Evolutionary conservation across 2,888 invertebrate genomes (phyloP), one percentile per base, ranked within the genome.

Genomic region (Anorthoa munda): DNA sequence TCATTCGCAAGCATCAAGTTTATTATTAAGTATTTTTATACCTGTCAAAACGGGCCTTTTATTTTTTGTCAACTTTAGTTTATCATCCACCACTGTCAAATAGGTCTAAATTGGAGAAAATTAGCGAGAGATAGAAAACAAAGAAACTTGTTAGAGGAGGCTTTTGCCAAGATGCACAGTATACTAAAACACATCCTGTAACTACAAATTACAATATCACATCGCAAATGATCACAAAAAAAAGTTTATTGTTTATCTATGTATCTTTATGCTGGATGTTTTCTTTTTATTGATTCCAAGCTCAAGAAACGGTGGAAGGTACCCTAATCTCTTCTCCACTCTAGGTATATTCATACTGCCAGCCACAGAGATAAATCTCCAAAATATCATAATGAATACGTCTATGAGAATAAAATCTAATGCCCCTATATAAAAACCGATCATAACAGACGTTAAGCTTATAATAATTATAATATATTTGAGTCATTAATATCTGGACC

Each of bases 401-500:
- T 65, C 23, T n/a, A 61, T 58, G 17, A 58, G 61, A 72, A 72
- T 59, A 55, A 75, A 56, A 69, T 56, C 17, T 59, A 71, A 79
- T 48, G 59, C 21, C 17, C 23, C 7, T 55, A 58, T 48, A 72
- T 58, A 72, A 85, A 74, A 75, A 70, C 65, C 31, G 67, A 82
- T 71, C 65, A 72, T 72, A 75, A 74, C 81, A 75, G 72, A 70
- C 69, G 21, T 58, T 60, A 65, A 67, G 77, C 71, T 77, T 64
- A 55, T 66, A 72, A 69, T 83, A 73, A 81, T 86, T 86, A 81
- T 78, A 78, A 82, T 75, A 85, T 83, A 84, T 86, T 85, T 58
- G 65, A 78, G 53, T 79, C 86, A 82, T 86, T 85, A 83, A 85
- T 86, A 86, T 79, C 72, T 86, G 79, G 79, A 56, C 78, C 78